Evolutionary conservation across 2,113 vertebrate genomes (phyloP).

Genomic region (Malurus alboscapulatus): DNA sequence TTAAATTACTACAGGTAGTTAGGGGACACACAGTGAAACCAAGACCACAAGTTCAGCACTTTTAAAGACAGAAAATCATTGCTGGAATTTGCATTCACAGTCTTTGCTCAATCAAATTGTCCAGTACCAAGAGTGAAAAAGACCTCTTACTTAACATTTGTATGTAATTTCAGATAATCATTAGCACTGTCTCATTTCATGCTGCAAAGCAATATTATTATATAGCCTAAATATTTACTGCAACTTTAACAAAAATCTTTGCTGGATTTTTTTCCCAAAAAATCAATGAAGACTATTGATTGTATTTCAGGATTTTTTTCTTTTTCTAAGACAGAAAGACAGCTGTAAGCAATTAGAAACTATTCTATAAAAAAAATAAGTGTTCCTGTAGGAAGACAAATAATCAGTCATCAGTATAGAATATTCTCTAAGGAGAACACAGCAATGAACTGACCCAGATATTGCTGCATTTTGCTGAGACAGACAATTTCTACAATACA

Average conservation of each 20-base stretch:
- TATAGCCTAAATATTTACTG: background rate
- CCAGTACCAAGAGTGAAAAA: background rate
- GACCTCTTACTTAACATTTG: background rate
- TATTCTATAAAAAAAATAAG: background rate
- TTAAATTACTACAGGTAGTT: background rate
- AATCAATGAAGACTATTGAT: background rate
- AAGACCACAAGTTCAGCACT: background rate
- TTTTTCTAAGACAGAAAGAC: background rate
- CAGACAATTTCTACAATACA: background rate
- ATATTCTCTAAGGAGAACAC: background rate
- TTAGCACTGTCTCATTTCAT: background rate
- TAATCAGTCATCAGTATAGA: background rate
- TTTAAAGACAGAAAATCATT: background rate
- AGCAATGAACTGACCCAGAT: background rate
- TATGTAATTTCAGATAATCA: background rate
- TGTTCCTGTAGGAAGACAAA: background rate
- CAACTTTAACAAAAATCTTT: background rate
- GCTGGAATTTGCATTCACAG: background rate
- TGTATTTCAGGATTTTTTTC: background rate
- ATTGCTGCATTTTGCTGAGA: background rate
- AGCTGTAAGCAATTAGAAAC: constrained; percentile 1
- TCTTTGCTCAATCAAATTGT: background rate
- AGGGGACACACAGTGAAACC: background rate
- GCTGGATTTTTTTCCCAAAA: background rate
- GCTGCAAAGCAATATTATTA: background rate